Base-by-base conservation (phyloP, 1,140 invertebrate species). In the Rhynchophorus ferrugineus region DNA sequence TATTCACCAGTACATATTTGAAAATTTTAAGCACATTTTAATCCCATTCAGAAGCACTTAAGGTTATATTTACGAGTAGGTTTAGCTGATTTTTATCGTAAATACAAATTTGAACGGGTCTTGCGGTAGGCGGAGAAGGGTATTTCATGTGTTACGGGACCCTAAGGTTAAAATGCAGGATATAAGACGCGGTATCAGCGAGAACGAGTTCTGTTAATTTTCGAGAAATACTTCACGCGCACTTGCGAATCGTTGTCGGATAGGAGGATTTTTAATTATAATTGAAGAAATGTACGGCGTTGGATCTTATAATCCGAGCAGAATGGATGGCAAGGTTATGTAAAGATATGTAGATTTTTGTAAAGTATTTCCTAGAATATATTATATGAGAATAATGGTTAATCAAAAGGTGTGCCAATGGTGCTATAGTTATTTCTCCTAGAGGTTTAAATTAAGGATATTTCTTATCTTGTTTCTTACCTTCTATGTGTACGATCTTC, bases 191-290 rank as follows among this genome's bases (percentile, higher is more conserved):
- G 17, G 16, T 17, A 39, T 39, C 13, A 34, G 33, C 11, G 11
- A 19, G 29, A 6, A 14, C 5, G 46, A 49, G 53, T 55, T 55
- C 53, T 55, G 46, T 55, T 55, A 55, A 55, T 55, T 55, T 55
- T 55, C 47, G 43, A 55, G 46, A 36, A 49, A 55, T 55, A 55
- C 53, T 55, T 55, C 53, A 55, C 53, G 36, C 36, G 49, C 49
- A 42, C 38, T 50, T 50, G 51, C 34, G 45, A 49, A 18, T 47
- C 43, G 47, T 51, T 54, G 53, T 55, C 53, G 53, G 53, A 44
- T 55, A 55, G 44, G 44, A 49, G 49, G 39, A 37, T n/a, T n/a
- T 37, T 44, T 41, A n/a, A 41, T 41, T 17, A 41, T 41, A 17
- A 49, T 47, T 35, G 35, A 37, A 6, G 20, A 47, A 47, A 24